Base-by-base conservation (phyloP, 2,113 vertebrate genomes). In the Chaenocephalus aceratus region DNA sequence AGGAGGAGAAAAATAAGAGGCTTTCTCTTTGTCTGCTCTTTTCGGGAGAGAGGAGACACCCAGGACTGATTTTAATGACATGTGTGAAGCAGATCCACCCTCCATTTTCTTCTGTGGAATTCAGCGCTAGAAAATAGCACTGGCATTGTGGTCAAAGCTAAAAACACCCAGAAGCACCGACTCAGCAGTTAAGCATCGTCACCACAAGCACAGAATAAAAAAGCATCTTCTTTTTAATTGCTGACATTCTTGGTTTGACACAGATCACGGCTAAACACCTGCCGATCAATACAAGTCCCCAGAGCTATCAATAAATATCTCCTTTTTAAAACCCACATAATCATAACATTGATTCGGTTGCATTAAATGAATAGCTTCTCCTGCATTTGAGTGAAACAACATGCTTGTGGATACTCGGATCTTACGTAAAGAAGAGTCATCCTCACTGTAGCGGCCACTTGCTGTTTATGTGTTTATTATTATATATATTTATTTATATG, bases 31-130 rank as follows among this genome's bases (percentile, higher is more conserved):
- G 82, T 90, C 80, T 81, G 62, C 75, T 90, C 81, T 90, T 84
- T 85, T 52, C 61, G 82, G 70, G 84, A 81, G 75, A 80, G 83
- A 84, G 76, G 65, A 89, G 87, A 91, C 88, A 91, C 88, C 88
- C 89, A 91, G 75, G 78, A 84, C 74, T 75, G 82, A 71, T 94
- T 92, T 91, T 91, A 92, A 93, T 92, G 92, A 92, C 93, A 92
- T 92, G 86, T 94, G 92, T 87, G 85, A 86, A 90, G 78, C 90
- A 93, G 86, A 89, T 89, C 85, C 84, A 87, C 85, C 82, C 77
- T 82, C 41, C 26, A 77, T 74, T 75, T 80, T 80, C 75, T 70
- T 63, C 58, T 61, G 83, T 91, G 92, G 88, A 92, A 93, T 92
- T 86, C 72, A 77, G 80, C 49, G 59, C 85, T 80, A 76, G 79